phyloP scores from a whole-genome alignment of 2,113 vertebrate species.

The Apteryx mantelli region DNA sequence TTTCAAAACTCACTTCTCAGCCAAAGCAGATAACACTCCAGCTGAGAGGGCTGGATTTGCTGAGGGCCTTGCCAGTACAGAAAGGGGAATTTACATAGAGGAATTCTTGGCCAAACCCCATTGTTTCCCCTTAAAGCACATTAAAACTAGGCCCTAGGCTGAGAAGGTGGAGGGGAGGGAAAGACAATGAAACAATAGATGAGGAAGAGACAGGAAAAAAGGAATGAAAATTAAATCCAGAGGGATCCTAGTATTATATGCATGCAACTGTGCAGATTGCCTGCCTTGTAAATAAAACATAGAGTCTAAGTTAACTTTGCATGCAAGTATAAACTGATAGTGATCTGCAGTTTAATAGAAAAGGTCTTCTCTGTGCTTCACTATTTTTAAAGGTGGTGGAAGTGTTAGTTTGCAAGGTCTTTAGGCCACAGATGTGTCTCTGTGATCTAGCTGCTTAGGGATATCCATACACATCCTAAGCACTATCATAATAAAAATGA shows the following conservation, averaged over 20 bases:
- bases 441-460: background rate
- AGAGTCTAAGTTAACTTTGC: background rate
- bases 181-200: background rate
- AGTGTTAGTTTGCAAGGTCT: background rate
- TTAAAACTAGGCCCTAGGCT: background rate
- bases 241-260: background rate
- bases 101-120: background rate
- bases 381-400: background rate
- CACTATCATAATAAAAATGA: background rate
- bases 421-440: background rate
- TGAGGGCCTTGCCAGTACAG: background rate
- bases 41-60: slow-evolving; percentile 19
- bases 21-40: slow-evolving; percentile 29
- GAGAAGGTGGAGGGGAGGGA: background rate
- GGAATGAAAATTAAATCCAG: background rate
- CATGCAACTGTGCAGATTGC: background rate
- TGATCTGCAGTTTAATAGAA: background rate
- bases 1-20: slow-evolving; percentile 26
- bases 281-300: background rate
- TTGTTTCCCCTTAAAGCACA: background rate
- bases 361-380: background rate
- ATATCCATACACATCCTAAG: background rate
- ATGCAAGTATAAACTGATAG: background rate
- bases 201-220: background rate
- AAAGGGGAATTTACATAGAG: background rate